Base-by-base conservation (phyloP, 2,113 vertebrate species). In the Epinephelus lanceolatus region DNA sequence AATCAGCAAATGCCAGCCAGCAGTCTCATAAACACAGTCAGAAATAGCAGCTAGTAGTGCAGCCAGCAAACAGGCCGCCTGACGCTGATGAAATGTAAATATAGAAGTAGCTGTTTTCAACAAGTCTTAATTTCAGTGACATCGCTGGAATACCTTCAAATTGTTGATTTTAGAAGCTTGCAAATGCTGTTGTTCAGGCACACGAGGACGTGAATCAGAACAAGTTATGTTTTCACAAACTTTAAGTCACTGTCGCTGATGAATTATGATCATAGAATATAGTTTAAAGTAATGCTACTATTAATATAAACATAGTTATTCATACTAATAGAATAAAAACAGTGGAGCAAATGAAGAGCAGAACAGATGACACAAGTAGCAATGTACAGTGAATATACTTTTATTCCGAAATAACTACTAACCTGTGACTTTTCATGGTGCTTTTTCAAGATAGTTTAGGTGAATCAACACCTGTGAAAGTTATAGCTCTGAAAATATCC, bases 21-120 rank as follows among this genome's bases (percentile, higher is more conserved):
- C 72, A 73, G 55, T 57, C 86, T 88, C 79, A 86, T 87, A 91
- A 89, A 88, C 90, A 89, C 42, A 19, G 78, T 84, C 84, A 86
- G 82, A 88, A 94, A 93, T 88, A 91, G 86, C 80, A 86, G 76
- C 84, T 15, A 5, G 33, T 23, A 40, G 59, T 33, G 25, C 75
- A 82, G 74, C 75, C 77, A 87, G 71, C 63, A 76, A 11, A 17
- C 30, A 30, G 37, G n/a, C 71, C 55, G 75, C 49, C 67, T 78
- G 59, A 62, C 83, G 62, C 51, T 67, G 78, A 52, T 65, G 59
- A 77, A 80, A 81, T 53, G 55, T 77, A 80, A 84, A 87, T 71
- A 65, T n/a, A 80, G n/a, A 86, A 8, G 63, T 1, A 67, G 55
- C 49, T 18, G 6, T 59, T 81, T 78, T 73, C 17, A 75, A 71